Evolutionary conservation across 2,113 vertebrate species (phyloP), one percentile per base, ranked within the genome.

Genomic region (Hemichromis elongatus): DNA sequence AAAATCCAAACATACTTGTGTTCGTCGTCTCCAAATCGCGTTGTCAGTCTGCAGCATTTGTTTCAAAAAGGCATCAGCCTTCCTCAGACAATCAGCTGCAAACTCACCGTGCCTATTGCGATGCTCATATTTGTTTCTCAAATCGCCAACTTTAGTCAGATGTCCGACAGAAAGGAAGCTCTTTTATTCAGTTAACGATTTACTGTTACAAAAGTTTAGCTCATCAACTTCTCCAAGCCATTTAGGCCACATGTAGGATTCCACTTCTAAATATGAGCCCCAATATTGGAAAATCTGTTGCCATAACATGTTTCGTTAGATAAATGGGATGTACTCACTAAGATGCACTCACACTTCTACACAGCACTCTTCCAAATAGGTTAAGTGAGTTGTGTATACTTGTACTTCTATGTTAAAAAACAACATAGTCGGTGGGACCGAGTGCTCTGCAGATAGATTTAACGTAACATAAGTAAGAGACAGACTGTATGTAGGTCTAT

Each of bases 321-420:
- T n/a, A 1, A 26, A 12, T 4, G 30, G n/a, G 3, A 63, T 12
- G 30, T 35, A 63, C 9, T 63, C 30, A 61, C 57, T 63, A 63
- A 35, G 30, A 61, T 26, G 37, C 45, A 37, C 63, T 70, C 21
- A 45, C 66, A 37, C 66, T 45, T 70, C 21, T 26, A 12, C 5
- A 70, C 0, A 70, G 21, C 37, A 70, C 3, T 45, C 21, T 3
- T 45, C 5, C 37, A 70, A 70, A 45, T 21, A 4, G 37, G 37
- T 45, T 70, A 26, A 26, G 13, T 26, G 21, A 10, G 37, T 26
- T 66, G 12, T 2, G 0, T 35, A n/a, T 5, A n/a, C 9, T 63
- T 35, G 59, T 8, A 7, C 9, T 45, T 42, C 7, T 19, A 7
- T 28, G 40, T 59, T 7, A 85, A 87, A 52, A 87, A 56, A 63